Conservation (phyloP, 2,888 invertebrate genomes). For the Mimachlamys varia region DNA sequence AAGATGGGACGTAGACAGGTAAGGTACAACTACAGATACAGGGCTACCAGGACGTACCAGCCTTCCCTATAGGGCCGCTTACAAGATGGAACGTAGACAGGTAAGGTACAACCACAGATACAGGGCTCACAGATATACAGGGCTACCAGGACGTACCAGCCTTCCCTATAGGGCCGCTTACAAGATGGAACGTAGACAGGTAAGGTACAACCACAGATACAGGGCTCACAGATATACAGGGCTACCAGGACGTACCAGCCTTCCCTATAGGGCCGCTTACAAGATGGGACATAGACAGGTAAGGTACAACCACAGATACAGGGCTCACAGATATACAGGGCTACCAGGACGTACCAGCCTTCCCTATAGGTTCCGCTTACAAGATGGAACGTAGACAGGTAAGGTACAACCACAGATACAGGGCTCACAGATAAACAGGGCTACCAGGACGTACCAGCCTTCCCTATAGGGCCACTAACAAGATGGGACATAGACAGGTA, state of each 20-base stretch:
- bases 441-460: conserved; percentile 87
- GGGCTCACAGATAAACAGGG: conserved; percentile 98
- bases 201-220: conserved; percentile 81
- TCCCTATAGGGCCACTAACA: conserved; percentile 86
- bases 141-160: conserved; percentile 89
- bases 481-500: conserved; percentile 95
- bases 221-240: no score
- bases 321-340: no score
- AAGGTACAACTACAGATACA: conserved; percentile 88
- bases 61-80: conserved; percentile 86
- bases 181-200: conserved; percentile 95
- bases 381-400: conserved; percentile 95
- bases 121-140: no score
- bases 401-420: no score
- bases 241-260: conserved; percentile 88
- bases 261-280: conserved; percentile 87
- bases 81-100: conserved; percentile 94
- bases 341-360: conserved; percentile 87
- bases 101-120: conserved; percentile 84
- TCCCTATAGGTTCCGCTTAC: conserved; percentile 87
- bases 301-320: no score
- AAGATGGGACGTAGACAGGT: conserved; percentile 95
- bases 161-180: conserved; percentile 86
- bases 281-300: conserved; percentile 95
- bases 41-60: conserved; percentile 89